phyloP scores from a whole-genome alignment of 2,113 vertebrate species.

The Reinhardtius hippoglossoides region DNA sequence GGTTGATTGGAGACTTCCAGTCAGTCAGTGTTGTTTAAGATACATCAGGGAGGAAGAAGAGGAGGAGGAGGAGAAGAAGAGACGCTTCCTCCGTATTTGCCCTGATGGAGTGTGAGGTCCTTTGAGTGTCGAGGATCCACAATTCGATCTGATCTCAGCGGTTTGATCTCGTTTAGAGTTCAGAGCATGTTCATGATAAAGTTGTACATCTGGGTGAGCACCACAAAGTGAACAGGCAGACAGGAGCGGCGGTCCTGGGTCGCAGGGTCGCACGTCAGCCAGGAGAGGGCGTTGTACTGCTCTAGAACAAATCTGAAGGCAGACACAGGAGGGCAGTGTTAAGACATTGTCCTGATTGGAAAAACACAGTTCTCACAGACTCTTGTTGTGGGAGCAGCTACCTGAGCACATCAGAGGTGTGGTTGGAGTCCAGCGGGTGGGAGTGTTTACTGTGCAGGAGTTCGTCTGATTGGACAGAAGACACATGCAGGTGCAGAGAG shows the following conservation, averaged over 20 bases:
- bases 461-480: slow-evolving; percentile 99
- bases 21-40: slow-evolving; percentile 55
- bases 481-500: slow-evolving; percentile 99
- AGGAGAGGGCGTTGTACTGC: slow-evolving; percentile 99
- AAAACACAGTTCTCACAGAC: not conserved
- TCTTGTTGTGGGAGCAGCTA: slow-evolving; percentile 51
- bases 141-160: slow-evolving; percentile 32
- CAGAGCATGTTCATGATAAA: slow-evolving; percentile 97
- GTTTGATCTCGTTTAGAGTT: slow-evolving; percentile 52
- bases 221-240: slow-evolving; percentile 99
- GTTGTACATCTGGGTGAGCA: slow-evolving; percentile 99
- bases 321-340: not conserved
- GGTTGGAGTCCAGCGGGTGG: slow-evolving; percentile 98
- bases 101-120: slow-evolving; percentile 68
- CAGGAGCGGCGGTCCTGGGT: slow-evolving; percentile 98
- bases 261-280: slow-evolving; percentile 98
- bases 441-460: slow-evolving; percentile 99
- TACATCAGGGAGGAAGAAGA: slow-evolving; percentile 31
- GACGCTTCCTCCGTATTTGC: slow-evolving; percentile 38
- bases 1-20: slow-evolving; percentile 70
- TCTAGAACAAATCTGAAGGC: slow-evolving; percentile 95
- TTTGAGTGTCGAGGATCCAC: slow-evolving; percentile 35
- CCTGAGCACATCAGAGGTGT: slow-evolving; percentile 99
- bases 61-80: slow-evolving; percentile 14
- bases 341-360: not conserved